Evolutionary conservation across 1,140 invertebrate species (phyloP).

Genomic region (Ectropis grisescens): DNA sequence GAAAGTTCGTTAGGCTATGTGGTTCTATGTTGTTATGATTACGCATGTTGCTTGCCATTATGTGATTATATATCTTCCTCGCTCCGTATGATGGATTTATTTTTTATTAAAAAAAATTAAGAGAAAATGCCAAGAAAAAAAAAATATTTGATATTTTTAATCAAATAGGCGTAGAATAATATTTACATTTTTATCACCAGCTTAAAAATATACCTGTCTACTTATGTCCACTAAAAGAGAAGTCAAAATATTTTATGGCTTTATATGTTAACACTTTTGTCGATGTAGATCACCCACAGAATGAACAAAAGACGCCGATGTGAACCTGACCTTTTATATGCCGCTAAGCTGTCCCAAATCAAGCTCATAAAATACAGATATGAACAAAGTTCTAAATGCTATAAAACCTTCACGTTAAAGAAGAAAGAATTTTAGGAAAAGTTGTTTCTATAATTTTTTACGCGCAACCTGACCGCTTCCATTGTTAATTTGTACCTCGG

Average conservation of each 20-base stretch:
- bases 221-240: conserved; percentile 45
- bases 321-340: conserved; percentile 49
- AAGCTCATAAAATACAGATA: conserved; percentile 54
- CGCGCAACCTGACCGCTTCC: conserved; percentile 50
- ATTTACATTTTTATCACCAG: no score
- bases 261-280: conserved; percentile 65
- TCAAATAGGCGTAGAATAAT: no score
- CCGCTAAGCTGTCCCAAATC: conserved; percentile 29
- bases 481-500: conserved; percentile 43
- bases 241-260: conserved; percentile 67
- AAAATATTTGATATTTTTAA: no score
- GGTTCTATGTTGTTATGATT: no score
- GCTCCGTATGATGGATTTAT: no score
- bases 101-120: no score
- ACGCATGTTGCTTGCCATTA: no score
- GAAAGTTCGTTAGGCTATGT: no score
- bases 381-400: conserved; percentile 46
- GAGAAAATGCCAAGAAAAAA: no score
- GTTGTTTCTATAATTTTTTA: conserved; percentile 37
- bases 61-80: no score
- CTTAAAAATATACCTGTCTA: conserved; percentile 24
- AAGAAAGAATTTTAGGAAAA: conserved; percentile 30
- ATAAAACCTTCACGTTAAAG: conserved; percentile 40
- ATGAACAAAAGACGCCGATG: conserved; percentile 50
- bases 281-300: conserved; percentile 48